These are phyloP conservation scores for Drosophila lacertosa DNA, from an alignment of 1,140 invertebrate species.

Conservation along the genomic window DNA sequence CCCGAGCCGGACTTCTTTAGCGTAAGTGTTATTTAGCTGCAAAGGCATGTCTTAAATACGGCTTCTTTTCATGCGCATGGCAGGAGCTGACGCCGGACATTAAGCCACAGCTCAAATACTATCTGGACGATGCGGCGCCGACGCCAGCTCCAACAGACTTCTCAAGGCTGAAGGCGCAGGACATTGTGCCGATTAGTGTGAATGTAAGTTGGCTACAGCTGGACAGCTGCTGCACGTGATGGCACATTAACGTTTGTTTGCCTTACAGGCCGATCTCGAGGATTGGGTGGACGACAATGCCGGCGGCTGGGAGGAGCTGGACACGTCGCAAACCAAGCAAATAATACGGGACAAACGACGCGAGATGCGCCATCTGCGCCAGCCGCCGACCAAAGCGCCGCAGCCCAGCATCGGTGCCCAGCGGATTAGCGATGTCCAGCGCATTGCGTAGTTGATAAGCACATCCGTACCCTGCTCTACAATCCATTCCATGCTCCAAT, in stretches of 20 bases:
- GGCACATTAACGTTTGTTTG: background rate
- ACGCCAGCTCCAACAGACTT: conserved; percentile 51
- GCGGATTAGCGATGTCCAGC: conserved; percentile 59
- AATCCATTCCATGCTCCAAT: conserved; percentile 23
- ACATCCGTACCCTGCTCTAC: background rate
- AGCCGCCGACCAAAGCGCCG: conserved; percentile 29
- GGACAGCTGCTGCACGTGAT: background rate
- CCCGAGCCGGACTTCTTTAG: conserved; percentile 80
- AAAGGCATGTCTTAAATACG: background rate
- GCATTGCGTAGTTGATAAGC: conserved; percentile 51
- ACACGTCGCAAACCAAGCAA: conserved; percentile 80
- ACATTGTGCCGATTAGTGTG: conserved; percentile 72
- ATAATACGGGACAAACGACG: conserved; percentile 80
- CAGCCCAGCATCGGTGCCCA: conserved; percentile 65
- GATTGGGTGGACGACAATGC: conserved; percentile 81
- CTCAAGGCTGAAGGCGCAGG: conserved; percentile 77
- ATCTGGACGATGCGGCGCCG: conserved; percentile 45
- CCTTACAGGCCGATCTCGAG: conserved; percentile 75
- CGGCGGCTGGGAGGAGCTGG: conserved; percentile 83
- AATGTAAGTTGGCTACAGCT: conserved; percentile 53
- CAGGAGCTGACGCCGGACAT: conserved; percentile 82
- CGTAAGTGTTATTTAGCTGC: conserved; percentile 46
- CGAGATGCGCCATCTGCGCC: conserved; percentile 76
- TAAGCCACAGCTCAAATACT: conserved; percentile 77
- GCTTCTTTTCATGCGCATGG: background rate